Evolutionary conservation across 1,140 invertebrate genomes (phyloP).

Genomic region (Lasioglossum albipes): DNA sequence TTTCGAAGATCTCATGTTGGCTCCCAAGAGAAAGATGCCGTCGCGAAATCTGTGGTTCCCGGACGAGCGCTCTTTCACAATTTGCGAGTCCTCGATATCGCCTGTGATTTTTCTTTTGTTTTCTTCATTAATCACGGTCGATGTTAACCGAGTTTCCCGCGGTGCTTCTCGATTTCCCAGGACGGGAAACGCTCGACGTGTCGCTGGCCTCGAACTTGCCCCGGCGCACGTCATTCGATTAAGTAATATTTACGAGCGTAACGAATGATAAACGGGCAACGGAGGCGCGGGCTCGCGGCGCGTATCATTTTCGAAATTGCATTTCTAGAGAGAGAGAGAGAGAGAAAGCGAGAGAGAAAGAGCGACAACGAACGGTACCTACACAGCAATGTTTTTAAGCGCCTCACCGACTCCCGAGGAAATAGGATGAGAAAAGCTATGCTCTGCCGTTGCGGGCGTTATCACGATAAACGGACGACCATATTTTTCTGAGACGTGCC

Average conservation of each 20-base stretch:
- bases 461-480: conserved; percentile 52
- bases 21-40: no score
- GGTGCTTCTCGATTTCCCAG: conserved; percentile 8
- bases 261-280: conserved; percentile 33
- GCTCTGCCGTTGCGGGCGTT: conserved; percentile 24
- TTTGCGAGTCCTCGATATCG: no score
- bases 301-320: conserved; percentile 38
- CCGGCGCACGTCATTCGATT: conserved; percentile 9
- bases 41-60: no score
- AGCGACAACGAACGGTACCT: not conserved
- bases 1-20: no score
- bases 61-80: no score
- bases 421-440: conserved; percentile 44
- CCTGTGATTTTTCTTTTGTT: no score
- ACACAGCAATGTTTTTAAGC: conserved; percentile 37
- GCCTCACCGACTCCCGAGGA: conserved; percentile 36
- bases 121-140: no score
- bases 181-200: not conserved
- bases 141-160: no score
- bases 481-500: conserved; percentile 49
- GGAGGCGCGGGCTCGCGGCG: not conserved
- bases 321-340: conserved; percentile 11
- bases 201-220: not conserved
- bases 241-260: conserved; percentile 35
- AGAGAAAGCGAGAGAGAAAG: not conserved